These are phyloP conservation scores for Samia ricini DNA, from an alignment of 1,140 invertebrate species.

Conservation along the genomic window DNA sequence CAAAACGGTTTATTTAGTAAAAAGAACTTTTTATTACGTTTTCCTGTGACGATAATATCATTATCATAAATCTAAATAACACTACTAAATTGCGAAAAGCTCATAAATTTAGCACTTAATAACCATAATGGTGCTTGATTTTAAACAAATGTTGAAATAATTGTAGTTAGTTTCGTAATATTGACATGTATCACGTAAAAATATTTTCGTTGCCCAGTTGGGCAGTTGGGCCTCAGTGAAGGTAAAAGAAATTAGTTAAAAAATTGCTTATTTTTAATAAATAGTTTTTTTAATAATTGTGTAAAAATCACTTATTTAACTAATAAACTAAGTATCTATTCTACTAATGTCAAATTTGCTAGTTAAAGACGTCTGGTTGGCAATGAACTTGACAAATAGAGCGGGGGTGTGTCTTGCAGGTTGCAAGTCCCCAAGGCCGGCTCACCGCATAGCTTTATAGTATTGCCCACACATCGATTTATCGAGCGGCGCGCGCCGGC, in stretches of 20 bases:
- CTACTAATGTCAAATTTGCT: not conserved
- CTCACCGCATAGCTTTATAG: conserved; percentile 63
- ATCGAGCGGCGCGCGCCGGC: conserved; percentile 71
- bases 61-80: conserved; percentile 8
- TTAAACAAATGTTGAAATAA: too few species aligned
- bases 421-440: conserved; percentile 66
- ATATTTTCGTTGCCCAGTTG: too few species aligned
- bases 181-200: too few species aligned
- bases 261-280: too few species aligned
- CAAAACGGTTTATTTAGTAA: too few species aligned
- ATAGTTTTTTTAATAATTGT: too few species aligned
- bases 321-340: not conserved
- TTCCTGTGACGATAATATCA: not conserved
- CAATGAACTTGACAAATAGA: conserved; percentile 68
- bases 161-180: too few species aligned
- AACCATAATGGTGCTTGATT: not conserved
- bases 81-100: not conserved
- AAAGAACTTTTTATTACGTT: not conserved
- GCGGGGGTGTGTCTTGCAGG: conserved; percentile 69
- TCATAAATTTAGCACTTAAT: conserved; percentile 8
- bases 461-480: conserved; percentile 72
- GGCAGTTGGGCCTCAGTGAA: too few species aligned
- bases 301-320: not conserved
- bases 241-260: too few species aligned
- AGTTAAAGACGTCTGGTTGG: conserved; percentile 44